These are phyloP conservation scores for Thinocorus orbignyianus DNA, from an alignment of 2,113 vertebrate species.

Conservation along the genomic window DNA sequence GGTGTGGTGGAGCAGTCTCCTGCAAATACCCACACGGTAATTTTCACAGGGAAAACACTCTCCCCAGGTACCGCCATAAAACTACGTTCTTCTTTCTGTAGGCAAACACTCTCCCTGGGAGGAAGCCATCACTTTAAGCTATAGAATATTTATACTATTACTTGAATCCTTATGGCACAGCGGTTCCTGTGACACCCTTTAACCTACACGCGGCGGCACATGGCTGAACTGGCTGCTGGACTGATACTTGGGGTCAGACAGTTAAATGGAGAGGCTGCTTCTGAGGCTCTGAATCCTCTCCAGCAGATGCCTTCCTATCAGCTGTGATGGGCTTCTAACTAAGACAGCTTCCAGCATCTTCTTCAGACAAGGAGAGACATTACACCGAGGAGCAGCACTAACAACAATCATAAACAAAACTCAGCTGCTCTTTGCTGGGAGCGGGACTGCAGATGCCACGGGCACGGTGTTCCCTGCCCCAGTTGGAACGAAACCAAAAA, in stretches of 20 bases:
- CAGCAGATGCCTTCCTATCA: neutral
- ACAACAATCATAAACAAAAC: neutral
- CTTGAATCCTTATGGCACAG: neutral
- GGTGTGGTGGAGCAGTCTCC: neutral
- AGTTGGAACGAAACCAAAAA: neutral
- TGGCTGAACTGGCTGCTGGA: neutral
- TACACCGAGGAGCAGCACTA: neutral
- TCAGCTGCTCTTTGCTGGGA: neutral
- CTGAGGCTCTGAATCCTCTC: neutral
- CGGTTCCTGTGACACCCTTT: neutral
- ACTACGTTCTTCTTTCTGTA: neutral
- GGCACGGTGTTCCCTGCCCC: neutral
- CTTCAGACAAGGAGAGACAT: neutral
- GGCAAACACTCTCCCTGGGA: neutral
- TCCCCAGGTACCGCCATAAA: neutral
- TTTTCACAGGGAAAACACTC: neutral
- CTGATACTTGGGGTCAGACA: neutral
- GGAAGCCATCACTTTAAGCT: neutral
- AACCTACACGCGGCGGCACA: neutral
- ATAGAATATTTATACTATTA: neutral
- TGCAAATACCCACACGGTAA: fast-evolving
- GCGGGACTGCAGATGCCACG: neutral
- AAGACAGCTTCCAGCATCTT: neutral
- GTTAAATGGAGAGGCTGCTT: neutral
- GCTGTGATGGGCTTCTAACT: neutral